Percentiles rank a stretch among this genome's conserved stretches.
These are phyloP conservation scores for Rhinolophus ferrumequinum DNA, from an alignment of 2,113 vertebrate species.

Conservation along the genomic window DNA sequence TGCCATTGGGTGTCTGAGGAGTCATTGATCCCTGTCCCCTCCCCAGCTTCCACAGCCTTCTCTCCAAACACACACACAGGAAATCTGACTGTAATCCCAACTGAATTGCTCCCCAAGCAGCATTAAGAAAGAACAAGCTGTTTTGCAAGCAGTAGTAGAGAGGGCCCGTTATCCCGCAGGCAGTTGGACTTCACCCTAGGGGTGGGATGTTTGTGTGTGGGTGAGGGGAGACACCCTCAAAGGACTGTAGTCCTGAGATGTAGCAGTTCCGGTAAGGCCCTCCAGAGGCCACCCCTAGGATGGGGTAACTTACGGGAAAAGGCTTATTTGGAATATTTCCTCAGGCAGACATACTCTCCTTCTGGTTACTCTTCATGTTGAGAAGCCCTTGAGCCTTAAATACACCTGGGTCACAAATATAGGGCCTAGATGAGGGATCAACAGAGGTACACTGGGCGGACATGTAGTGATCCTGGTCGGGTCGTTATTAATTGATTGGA, in stretches of 20 bases:
- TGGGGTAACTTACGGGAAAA: background rate
- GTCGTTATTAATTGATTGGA: background rate
- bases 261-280: background rate
- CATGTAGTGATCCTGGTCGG: background rate
- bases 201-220: background rate
- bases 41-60: background rate
- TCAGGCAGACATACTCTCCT: background rate
- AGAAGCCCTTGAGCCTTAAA: background rate
- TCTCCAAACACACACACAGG: constrained; percentile 7
- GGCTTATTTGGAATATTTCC: background rate
- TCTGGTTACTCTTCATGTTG: background rate
- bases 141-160: constrained; percentile 65
- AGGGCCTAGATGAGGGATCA: background rate
- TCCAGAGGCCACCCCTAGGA: background rate
- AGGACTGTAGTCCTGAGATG: background rate
- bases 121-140: constrained; percentile 53
- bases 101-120: constrained; percentile 62
- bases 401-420: background rate
- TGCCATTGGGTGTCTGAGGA: background rate
- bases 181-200: constrained; percentile 40
- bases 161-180: constrained; percentile 59
- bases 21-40: fast-evolving
- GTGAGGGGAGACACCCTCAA: background rate
- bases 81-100: constrained; percentile 70
- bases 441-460: background rate